Base-by-base conservation (phyloP, 2,113 vertebrate species). In the Zootoca vivipara region DNA sequence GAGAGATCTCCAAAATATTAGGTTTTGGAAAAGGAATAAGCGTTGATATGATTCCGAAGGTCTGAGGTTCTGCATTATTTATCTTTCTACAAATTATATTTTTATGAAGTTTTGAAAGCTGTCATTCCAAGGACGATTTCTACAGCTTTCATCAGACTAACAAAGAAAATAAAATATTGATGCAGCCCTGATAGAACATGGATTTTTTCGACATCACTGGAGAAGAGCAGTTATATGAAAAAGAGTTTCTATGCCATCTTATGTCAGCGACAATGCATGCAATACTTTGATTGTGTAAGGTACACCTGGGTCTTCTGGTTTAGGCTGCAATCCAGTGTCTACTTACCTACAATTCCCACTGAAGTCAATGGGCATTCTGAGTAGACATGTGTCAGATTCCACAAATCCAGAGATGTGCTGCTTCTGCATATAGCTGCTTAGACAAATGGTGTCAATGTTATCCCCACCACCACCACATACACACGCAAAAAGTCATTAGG, bases 1-100 rank as follows among this genome's bases (percentile, higher is more conserved):
- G 35, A 38, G 62, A 72, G 30, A 20, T 30, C 42, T 65, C 28
- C 40, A 82, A 33, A 33, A 65, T 40, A 65, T n/a, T 12, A 79
- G 5, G 42, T 46, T 86, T 46, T 18, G 46, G 9, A 9, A 52
- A 52, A 52, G 9, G 10, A 9, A 70, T 28, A 70, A 30, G 28
- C 33, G 28, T 75, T 46, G 52, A 28, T 2, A 52, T 81, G 26
- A 64, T 67, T 77, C 80, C 52, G 81, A 77, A 82, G 13, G 64
- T 38, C 62, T 69, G 30, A 38, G 38, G 42, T 77, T 85, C 42
- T 89, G 16, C 65, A 92, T 28, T 56, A 90, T 52, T 90, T 83
- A 90, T 38, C 84, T 73, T 89, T 46, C 3, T 87, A 87, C 91
- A 92, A 91, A 79, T 85, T 46, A 84, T 7, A 64, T 91, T 90